These are phyloP conservation scores for Caloenas nicobarica DNA, from an alignment of 2,113 vertebrate species.

Conservation along the genomic window DNA sequence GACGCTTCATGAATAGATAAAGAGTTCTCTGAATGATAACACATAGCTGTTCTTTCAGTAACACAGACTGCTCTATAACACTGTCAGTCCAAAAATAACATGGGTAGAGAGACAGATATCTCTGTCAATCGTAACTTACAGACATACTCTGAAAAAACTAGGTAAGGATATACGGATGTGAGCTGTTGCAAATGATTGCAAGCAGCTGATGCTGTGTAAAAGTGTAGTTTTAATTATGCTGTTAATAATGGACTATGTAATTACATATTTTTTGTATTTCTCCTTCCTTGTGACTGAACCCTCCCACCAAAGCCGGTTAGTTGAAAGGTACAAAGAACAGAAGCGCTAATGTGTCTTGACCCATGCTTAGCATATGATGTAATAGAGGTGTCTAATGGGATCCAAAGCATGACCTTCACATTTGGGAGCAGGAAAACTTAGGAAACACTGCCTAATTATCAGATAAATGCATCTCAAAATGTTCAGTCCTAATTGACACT, in stretches of 20 bases:
- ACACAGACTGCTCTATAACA: background rate
- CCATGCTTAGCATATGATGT: background rate
- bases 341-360: background rate
- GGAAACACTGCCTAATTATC: background rate
- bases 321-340: background rate
- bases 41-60: background rate
- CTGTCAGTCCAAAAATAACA: background rate
- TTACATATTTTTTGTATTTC: background rate
- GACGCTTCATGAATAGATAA: background rate
- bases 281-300: background rate
- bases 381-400: background rate
- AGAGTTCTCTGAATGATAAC: background rate
- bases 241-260: background rate
- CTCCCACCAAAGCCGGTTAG: background rate
- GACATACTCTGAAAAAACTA: background rate
- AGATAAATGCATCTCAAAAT: background rate
- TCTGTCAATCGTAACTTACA: rapidly evolving
- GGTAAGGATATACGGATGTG: background rate
- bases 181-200: background rate
- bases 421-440: background rate
- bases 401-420: background rate
- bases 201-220: background rate
- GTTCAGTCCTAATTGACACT: background rate
- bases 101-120: background rate
- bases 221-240: background rate